Evolutionary conservation across 2,797 vertebrate species (phyloP), one percentile per base, ranked within the genome.

Genomic region (Cossypha caffra): DNA sequence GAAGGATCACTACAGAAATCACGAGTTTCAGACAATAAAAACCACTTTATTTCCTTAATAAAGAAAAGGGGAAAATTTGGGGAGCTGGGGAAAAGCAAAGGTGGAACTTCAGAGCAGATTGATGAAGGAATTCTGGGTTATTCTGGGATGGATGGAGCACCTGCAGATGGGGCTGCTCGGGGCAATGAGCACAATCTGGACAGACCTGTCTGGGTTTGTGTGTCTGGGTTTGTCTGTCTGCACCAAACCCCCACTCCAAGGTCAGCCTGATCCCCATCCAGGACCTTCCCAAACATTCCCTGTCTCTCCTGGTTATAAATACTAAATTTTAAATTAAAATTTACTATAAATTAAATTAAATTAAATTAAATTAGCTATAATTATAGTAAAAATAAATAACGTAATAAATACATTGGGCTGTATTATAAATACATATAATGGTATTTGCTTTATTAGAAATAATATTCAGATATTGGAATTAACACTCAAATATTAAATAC

Each of bases 111-210:
- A 45, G 43, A 43, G 43, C 43, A 45, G 43, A 95, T 91, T 6
- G 86, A 90, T 90, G 8, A 68, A 90, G 88, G 76, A 86, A 94
- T 95, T 88, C 88, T 90, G 95, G 93, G 90, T 13, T 73, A 28
- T 66, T 93, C 69, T 66, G 23, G 58, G 58, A 88, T 63, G 84
- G 89, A 86, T 90, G 93, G 88, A 94, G 88, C 93, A 90, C 92
- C 82, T 95, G 94, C 88, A 94, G 96, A 94, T 96, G 93, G 93
- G 86, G 10, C 73, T 83, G 88, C 88, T 83, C 14, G 73, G 52
- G 79, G 92, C 62, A 4, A 40, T 64, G 94, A 95, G 94, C 88
- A 40, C 94, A 83, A 72, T 61, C 92, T 94, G 95, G 79, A 83
- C 40, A 74, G 45, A 38, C 54, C 61, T 67, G 82, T 73, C 92